Conservation (phyloP, 53 echinoderm and acorn worm genomes). For the Apostichopus leukothele region DNA sequence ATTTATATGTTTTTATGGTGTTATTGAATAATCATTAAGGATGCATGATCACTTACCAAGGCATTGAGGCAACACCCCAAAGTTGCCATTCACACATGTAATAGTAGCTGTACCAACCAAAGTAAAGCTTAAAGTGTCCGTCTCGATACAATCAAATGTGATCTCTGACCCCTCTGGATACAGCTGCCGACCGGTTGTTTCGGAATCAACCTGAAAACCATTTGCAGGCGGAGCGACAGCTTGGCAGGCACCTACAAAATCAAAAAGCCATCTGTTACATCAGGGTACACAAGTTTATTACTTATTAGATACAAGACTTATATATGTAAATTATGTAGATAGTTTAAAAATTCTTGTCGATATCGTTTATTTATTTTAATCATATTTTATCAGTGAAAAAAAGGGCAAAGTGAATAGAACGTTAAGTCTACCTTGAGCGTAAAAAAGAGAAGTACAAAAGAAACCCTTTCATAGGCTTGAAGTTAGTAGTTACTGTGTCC, state of each 20-base stretch:
- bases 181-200: background rate
- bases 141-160: background rate
- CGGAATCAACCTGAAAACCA: background rate
- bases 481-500: too few species aligned
- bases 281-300: too few species aligned
- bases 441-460: too few species aligned
- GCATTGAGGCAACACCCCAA: constrained; percentile 10
- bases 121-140: background rate
- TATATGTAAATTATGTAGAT: too few species aligned
- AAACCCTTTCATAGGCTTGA: too few species aligned
- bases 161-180: background rate
- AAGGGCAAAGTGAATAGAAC: too few species aligned
- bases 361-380: too few species aligned
- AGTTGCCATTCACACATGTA: background rate
- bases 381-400: too few species aligned
- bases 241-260: background rate
- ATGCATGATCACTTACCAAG: background rate
- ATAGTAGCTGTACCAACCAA: background rate
- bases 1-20: background rate
- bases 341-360: too few species aligned
- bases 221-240: constrained; percentile 9
- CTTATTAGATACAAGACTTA: too few species aligned
- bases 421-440: too few species aligned
- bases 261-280: too few species aligned
- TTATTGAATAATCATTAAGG: background rate